Base-by-base conservation (phyloP, 2,888 invertebrate genomes). In the Pseudolycoriella hygida region DNA sequence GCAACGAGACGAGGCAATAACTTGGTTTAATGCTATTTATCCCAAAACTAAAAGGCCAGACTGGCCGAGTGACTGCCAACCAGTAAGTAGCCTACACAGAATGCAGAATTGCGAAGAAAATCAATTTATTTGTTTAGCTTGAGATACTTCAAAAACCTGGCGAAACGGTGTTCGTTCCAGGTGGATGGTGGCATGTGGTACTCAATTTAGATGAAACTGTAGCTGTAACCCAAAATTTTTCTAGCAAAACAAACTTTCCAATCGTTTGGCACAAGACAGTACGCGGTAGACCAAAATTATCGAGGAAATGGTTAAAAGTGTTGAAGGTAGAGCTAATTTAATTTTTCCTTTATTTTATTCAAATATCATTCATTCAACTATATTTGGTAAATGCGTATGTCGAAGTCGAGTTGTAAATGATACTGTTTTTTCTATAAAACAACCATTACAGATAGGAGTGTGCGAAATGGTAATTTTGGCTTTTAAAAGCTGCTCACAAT, bases 161-260 rank as follows among this genome's bases (percentile, higher is more conserved):
- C 17, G 97, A 97, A 62, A 97, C 96, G 3, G 93, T 97, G 25
- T 97, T 94, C 68, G 93, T 97, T 46, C 96, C 96, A 10, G 93
- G 93, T 15, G 98, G 98, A 10, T 98, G 97, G 97, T 98, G 98
- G 98, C 98, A 98, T 63, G 98, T 99, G 17, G 98, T 99, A 12
- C 71, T 98, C 25, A 98, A 98, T 67, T 68, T 98, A 49, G 94
- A 96, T 57, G 80, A 85, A 50, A 97, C 98, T 0, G 81, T 98
- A 41, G 98, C 98, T 11, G 86, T 98, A 14, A 98, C 98, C 0
- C 98, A 98, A 62, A 98, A 98, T 67, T 98, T 96, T 63, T 87
- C 88, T 61, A 93, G 94, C 54, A 74, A 80, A 49, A 89, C 90
- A 1, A 98, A 98, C 68, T 94, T 98, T 61, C 92, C 94, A 1